phyloP scores from a whole-genome alignment of 1,140 invertebrate genomes.

The Belonocnema kinseyi region DNA sequence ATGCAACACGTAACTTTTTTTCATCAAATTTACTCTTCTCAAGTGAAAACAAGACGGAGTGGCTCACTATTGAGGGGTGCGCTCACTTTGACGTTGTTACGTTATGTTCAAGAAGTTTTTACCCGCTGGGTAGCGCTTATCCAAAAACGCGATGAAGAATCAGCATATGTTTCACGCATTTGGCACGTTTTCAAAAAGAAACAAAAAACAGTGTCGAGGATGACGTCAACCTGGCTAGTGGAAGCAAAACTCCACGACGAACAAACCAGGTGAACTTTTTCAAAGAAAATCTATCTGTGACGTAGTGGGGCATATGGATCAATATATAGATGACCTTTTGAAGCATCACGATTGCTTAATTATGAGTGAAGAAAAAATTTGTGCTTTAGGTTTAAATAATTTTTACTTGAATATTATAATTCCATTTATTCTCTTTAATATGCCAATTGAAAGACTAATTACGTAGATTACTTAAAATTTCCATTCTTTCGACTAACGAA shows the following conservation, averaged over 20 bases:
- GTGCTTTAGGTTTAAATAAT: not conserved
- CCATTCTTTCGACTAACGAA: too few relatives aligned
- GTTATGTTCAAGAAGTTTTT: not conserved
- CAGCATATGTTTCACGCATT: conserved; percentile 36
- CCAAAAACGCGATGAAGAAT: conserved; percentile 32
- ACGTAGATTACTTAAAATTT: too few relatives aligned
- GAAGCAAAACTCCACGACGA: conserved; percentile 8
- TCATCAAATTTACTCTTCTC: too few relatives aligned
- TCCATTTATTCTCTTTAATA: not conserved
- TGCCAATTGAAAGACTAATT: not conserved
- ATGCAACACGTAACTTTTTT: too few relatives aligned
- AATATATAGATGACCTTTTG: conserved; percentile 21
- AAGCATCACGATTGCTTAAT: conserved; percentile 18
- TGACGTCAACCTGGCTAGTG: conserved; percentile 7
- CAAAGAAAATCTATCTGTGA: conserved; percentile 21
- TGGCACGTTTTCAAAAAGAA: conserved; percentile 47
- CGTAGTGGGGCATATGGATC: conserved; percentile 14
- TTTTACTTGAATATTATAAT: not conserved
- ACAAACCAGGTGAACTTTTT: conserved; percentile 4
- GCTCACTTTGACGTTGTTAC: too few relatives aligned
- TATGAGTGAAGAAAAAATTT: not conserved
- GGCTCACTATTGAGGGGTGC: too few relatives aligned
- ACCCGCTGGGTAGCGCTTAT: not conserved
- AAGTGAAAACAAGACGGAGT: too few relatives aligned
- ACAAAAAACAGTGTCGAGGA: conserved; percentile 34